Base-by-base conservation (phyloP, 1,140 invertebrate genomes). In the Solenopsis invicta region DNA sequence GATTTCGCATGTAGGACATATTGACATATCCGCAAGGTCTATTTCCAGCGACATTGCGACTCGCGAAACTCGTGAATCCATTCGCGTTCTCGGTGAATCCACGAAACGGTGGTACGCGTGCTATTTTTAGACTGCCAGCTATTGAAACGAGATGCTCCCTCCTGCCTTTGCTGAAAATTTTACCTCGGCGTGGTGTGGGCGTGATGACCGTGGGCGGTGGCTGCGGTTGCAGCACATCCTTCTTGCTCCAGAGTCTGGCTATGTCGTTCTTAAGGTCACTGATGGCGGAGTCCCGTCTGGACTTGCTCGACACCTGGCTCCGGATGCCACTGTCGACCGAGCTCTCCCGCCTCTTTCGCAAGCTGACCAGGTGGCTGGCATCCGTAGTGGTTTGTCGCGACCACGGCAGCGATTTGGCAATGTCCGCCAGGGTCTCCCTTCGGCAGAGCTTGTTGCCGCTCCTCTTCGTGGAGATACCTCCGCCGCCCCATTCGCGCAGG, bases 251-350 rank as follows among this genome's bases (percentile, higher is more conserved):
- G 24, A 97, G 94, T 74, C 96, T 97, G 0, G 97, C 97, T 64
- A 98, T 96, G 88, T 98, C 97, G 21, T 96, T 96, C 59, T 97
- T 96, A 92, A 98, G 96, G 90, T 98, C 97, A 90, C 96, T 96
- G 64, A 97, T 96, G 41, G 96, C 95, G 6, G 97, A 97, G 87
- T 98, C 97, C 18, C 97, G 95, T 12, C 97, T 96, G 2, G 96
- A 97, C 89, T 97, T 97, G 37, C 88, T 94, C 0, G 97, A 97
- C 13, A 95, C 95, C 94, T 97, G 96, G 86, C 97, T 97, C 88
- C 97, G 97, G 72, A 98, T 97, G n/a, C 97, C 97, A 0, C 97
- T 97, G 93, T 98, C 97, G 21, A 97, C 97, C 24, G 97, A 98
- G 21, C 97, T 98, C 89, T 98, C 98, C 59, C 98, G 96, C 0